Percentiles rank a stretch among this genome's conserved stretches.
Evolutionary conservation across 2,113 vertebrate genomes (phyloP).

Genomic region (Geothlypis trichas): DNA sequence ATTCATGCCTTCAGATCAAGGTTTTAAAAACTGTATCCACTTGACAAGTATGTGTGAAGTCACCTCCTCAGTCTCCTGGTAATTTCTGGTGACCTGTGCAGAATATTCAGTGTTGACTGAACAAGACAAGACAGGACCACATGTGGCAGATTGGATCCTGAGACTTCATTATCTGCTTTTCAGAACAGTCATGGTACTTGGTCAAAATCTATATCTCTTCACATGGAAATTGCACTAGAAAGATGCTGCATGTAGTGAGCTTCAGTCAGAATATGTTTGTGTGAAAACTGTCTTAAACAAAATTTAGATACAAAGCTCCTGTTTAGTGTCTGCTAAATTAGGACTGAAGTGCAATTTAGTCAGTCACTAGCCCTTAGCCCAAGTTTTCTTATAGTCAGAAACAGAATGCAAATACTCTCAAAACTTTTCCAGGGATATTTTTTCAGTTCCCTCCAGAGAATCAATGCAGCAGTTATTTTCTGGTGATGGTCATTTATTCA

Average conservation of each 20-base stretch:
- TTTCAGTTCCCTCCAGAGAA: neutral
- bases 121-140: neutral
- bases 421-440: neutral
- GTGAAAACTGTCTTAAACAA: neutral
- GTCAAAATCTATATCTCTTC: neutral
- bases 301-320: neutral
- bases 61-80: neutral
- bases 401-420: neutral
- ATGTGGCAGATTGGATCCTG: neutral
- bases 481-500: neutral
- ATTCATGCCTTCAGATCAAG: neutral
- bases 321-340: neutral
- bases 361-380: neutral
- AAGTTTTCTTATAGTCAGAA: neutral
- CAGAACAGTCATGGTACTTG: neutral
- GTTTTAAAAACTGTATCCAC: neutral
- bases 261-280: neutral
- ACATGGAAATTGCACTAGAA: neutral
- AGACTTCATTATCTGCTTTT: neutral
- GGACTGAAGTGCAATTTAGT: neutral
- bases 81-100: neutral
- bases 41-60: neutral
- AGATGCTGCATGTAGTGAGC: neutral
- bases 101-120: neutral
- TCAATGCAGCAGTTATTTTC: neutral